A percentile compares a stretch with the other conserved stretches of the same genome.
Evolutionary conservation across 64 coral and sea anemone genomes (phyloP).

Genomic region (Porites australiensis): DNA sequence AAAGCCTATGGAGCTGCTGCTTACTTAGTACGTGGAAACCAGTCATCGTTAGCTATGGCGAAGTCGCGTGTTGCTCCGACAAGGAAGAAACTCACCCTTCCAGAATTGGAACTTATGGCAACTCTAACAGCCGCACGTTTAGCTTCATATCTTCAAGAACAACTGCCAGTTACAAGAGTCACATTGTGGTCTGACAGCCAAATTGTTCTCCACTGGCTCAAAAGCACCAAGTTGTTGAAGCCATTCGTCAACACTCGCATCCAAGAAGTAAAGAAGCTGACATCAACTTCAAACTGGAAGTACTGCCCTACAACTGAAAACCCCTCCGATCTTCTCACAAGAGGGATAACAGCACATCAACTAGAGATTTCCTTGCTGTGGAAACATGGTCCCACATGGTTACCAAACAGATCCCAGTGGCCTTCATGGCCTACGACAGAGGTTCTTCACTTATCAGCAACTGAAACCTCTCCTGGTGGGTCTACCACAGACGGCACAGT

Average conservation of each 20-base stretch:
- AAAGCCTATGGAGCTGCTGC: conserved; percentile 59
- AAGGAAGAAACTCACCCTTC: neutral
- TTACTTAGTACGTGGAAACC: conserved; percentile 23
- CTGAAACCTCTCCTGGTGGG: neutral
- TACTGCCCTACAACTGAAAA: neutral
- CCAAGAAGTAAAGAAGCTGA: conserved; percentile 8
- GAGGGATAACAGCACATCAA: conserved; percentile 27
- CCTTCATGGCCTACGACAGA: neutral
- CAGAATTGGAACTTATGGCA: conserved; percentile 19
- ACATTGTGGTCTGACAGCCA: conserved; percentile 41
- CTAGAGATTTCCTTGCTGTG: conserved; percentile 14
- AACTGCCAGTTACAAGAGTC: neutral
- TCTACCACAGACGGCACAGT: neutral
- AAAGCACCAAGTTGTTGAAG: conserved; percentile 4
- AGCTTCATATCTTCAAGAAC: neutral
- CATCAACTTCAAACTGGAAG: neutral
- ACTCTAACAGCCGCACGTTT: conserved; percentile 6
- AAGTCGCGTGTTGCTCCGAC: conserved; percentile 51
- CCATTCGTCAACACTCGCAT: neutral
- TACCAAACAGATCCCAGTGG: no score
- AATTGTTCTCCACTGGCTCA: conserved; percentile 42
- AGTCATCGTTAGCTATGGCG: conserved; percentile 62
- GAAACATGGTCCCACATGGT: no score
- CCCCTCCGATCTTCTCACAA: conserved; percentile 20
- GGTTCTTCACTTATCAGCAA: neutral